Percentiles rank a stretch among this genome's conserved stretches.
These are phyloP conservation scores for Caenorhabditis sp. DNA, from an alignment of 2,888 invertebrate genomes.

Conservation along the genomic window DNA sequence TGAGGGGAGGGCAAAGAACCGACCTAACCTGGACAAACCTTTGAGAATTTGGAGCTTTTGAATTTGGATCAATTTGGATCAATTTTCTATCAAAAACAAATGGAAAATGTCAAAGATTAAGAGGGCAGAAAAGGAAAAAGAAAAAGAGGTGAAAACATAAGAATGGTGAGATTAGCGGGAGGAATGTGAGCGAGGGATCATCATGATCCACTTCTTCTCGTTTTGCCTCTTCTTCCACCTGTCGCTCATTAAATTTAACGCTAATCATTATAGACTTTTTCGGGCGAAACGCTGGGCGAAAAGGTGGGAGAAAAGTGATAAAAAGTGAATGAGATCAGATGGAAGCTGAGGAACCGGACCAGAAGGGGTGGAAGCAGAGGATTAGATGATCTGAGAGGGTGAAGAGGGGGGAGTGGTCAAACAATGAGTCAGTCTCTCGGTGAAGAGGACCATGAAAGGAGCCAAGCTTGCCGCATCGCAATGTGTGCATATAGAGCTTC, in stretches of 20 bases:
- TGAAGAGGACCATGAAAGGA: constrained; percentile 51
- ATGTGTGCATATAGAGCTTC: constrained; percentile 33
- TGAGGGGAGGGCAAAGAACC: neutral
- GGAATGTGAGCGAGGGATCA: constrained; percentile 6
- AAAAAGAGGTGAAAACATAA: constrained; percentile 23
- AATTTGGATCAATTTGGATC: too few relatives aligned
- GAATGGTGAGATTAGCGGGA: constrained; percentile 40
- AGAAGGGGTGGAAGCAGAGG: constrained; percentile 18
- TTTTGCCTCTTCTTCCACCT: constrained; percentile 30
- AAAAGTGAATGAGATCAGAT: constrained; percentile 40
- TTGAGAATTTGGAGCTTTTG: neutral
- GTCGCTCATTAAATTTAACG: constrained; percentile 37
- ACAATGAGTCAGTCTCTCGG: constrained; percentile 51
- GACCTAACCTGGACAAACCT: constrained; percentile 16
- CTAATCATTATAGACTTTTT: constrained; percentile 56
- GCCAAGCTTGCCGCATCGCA: constrained; percentile 31
- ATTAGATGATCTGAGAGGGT: constrained; percentile 20
- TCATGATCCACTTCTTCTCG: constrained; percentile 46
- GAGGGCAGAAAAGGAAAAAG: too few relatives aligned
- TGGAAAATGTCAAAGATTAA: too few relatives aligned
- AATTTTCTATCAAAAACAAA: too few relatives aligned
- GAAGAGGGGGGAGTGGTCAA: constrained; percentile 29
- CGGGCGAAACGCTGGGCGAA: constrained; percentile 1
- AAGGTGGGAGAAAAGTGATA: constrained; percentile 37
- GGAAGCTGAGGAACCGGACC: constrained; percentile 7